These are phyloP conservation scores for Scolopax bukidnonensis DNA, from an alignment of 2,797 vertebrate species.

Conservation along the genomic window DNA sequence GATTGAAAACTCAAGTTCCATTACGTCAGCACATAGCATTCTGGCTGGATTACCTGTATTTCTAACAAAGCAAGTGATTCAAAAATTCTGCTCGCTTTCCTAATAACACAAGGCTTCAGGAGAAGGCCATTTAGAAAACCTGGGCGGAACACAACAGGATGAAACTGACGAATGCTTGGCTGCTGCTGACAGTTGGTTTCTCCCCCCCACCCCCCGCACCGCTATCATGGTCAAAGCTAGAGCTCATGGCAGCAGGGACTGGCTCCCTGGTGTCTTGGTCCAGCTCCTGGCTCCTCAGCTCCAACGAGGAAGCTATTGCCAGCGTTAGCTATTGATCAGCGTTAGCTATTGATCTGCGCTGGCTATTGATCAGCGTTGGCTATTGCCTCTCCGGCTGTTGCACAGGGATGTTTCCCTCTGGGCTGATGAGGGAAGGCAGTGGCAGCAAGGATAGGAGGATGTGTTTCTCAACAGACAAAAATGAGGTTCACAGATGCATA, in stretches of 20 bases:
- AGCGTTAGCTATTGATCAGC: not conserved
- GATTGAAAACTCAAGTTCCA: constrained; percentile 9
- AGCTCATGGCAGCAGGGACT: not conserved
- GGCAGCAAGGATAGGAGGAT: not conserved
- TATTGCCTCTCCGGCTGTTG: not conserved
- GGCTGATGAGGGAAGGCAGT: not conserved
- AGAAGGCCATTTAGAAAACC: not conserved
- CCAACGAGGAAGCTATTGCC: not conserved
- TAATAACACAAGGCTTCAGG: not conserved
- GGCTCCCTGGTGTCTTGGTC: not conserved
- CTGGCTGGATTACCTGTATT: constrained; percentile 3
- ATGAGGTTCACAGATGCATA: not conserved
- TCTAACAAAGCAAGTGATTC: constrained; percentile 40
- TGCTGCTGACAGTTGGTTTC: not conserved
- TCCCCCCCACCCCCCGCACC: not conserved
- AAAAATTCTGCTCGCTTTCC: constrained; percentile 23
- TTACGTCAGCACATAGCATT: not conserved
- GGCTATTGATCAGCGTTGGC: not conserved
- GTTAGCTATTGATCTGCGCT: not conserved
- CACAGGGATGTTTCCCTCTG: rapidly evolving
- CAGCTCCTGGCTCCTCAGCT: not conserved
- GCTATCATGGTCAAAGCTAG: not conserved
- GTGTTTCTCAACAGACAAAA: not conserved
- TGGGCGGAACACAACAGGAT: not conserved
- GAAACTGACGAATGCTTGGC: not conserved